Evolutionary conservation across 1,140 invertebrate species (phyloP), one percentile per base, ranked within the genome.

Genomic region (Polyergus mexicanus): DNA sequence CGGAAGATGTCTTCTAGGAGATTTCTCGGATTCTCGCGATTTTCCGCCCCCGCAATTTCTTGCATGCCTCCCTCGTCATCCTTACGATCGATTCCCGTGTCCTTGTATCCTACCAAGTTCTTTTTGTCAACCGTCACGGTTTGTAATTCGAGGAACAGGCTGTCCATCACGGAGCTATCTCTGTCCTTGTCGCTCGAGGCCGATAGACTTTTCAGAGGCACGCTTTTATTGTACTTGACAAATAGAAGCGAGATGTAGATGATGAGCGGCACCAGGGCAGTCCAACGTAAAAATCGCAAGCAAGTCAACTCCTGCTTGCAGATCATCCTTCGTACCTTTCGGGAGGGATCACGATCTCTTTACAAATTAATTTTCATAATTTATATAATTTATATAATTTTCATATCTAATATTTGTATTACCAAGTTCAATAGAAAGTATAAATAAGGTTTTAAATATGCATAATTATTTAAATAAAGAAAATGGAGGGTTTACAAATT

Each of bases 1-100:
- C 89, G 90, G 88, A 96, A 96, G 25, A 96, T 95, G 47, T 95
- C 94, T 51, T 95, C 94, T 8, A 96, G 89, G 32, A 96, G 91
- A n/a, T 90, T 92, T 35, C 89, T 93, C 19, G 95, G 94, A 83
- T 95, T 94, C 13, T 95, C 94, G 0, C 81, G 87, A 76, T 90
- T 92, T 51, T 93, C 88, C 22, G 77, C 51, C 7, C 86, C 68
- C 8, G 91, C 91, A 6, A 91, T 65, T 32, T 91, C 87, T 47
- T 54, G 80, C 13, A 93, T 86, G 1, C 54, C 65, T 2, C 58
- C 68, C 4, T 88, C 85, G 0, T 92, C 86, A 19, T 91, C 86
- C 1, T 77, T 83, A 0, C 22, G 66, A 66, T 84, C 66, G 11
- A 85, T 62, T 28, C 72, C 69, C 0, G 75, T 10, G 1, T 89